A percentile compares a stretch with the other conserved stretches of the same genome.
Evolutionary conservation across 2,113 vertebrate species (phyloP).

Genomic region (Meles meles): DNA sequence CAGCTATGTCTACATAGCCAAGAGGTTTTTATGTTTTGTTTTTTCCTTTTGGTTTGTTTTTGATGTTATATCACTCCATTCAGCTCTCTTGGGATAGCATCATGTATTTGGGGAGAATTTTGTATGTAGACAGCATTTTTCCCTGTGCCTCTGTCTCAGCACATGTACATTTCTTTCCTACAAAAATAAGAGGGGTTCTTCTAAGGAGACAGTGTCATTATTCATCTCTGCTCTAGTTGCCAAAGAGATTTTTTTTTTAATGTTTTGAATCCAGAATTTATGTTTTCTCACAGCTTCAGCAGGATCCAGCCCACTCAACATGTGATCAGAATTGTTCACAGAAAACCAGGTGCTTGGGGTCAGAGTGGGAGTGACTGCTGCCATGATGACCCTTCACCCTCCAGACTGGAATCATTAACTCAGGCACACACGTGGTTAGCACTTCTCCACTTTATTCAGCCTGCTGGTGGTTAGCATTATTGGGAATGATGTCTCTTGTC

Average conservation of each 20-base stretch:
- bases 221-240: background rate
- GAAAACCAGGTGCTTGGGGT: background rate
- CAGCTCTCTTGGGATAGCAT: background rate
- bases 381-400: background rate
- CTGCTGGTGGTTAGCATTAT: background rate
- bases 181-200: background rate
- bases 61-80: background rate
- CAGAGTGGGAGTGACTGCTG: background rate
- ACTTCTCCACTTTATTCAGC: background rate
- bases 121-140: background rate
- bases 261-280: conserved; percentile 53
- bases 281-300: conserved; percentile 46
- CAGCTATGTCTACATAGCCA: background rate
- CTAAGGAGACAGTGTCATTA: background rate
- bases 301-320: background rate
- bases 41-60: background rate
- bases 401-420: background rate
- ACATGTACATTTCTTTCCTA: background rate
- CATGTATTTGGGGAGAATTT: background rate
- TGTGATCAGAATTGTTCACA: background rate
- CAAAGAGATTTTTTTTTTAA: conserved; percentile 49
- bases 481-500: background rate
- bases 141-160: background rate
- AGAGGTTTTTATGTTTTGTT: background rate
- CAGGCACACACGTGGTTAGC: background rate